Evolutionary conservation across 2,888 invertebrate species (phyloP).

Genomic region (Caenorhabditis sinica): DNA sequence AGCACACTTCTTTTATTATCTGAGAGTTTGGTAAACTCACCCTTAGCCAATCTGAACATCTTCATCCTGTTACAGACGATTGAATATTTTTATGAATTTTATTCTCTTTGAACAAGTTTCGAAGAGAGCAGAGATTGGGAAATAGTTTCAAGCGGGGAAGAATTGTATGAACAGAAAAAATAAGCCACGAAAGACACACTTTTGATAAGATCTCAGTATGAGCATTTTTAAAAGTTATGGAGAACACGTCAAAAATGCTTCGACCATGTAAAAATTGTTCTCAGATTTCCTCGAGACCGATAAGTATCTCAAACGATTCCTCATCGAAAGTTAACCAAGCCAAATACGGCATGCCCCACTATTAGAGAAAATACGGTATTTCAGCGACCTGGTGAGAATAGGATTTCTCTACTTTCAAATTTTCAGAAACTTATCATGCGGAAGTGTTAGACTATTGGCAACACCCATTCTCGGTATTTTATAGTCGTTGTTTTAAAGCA

Average conservation of each 20-base stretch:
- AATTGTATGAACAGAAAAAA: background rate
- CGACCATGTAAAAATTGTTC: background rate
- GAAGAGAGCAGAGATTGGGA: background rate
- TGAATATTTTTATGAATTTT: constrained; percentile 37
- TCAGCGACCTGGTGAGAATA: too few species aligned
- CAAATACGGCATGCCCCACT: too few species aligned
- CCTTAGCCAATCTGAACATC: background rate
- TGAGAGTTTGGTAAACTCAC: too few species aligned
- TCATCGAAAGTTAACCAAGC: too few species aligned
- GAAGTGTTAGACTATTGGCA: too few species aligned
- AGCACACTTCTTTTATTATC: background rate
- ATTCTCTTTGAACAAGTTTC: constrained; percentile 9
- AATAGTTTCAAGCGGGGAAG: constrained; percentile 5
- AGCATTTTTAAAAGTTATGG: constrained; percentile 15
- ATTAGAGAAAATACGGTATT: too few species aligned
- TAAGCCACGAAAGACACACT: background rate
- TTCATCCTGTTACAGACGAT: constrained; percentile 42
- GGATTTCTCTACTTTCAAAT: too few species aligned
- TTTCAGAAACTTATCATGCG: too few species aligned
- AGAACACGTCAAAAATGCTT: constrained; percentile 27
- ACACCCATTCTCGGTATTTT: too few species aligned
- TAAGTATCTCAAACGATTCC: too few species aligned
- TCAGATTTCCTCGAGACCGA: too few species aligned
- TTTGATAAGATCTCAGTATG: background rate
- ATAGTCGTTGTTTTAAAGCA: too few species aligned